A percentile compares a stretch with the other conserved stretches of the same genome.
phyloP scores from a whole-genome alignment of 1,140 invertebrate genomes.

The Phocides pigmalion region DNA sequence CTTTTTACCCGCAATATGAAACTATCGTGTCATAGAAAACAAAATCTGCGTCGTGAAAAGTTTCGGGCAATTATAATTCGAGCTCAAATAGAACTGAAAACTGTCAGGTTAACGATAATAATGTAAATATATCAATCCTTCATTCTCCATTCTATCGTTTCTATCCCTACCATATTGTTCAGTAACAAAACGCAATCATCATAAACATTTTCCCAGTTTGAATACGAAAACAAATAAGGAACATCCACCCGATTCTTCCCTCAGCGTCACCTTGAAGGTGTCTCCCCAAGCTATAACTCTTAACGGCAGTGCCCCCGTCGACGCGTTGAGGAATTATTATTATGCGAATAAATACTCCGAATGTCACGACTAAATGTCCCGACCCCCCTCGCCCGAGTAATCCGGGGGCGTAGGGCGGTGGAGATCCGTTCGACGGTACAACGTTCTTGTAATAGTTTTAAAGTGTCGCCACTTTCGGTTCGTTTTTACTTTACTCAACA shows the following conservation, averaged over 20 bases:
- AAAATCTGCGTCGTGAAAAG: too few relatives aligned
- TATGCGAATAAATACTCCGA: slow-evolving; percentile 86
- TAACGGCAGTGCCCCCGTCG: slow-evolving; percentile 72
- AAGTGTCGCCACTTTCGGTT: slow-evolving; percentile 40
- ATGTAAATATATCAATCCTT: too few relatives aligned
- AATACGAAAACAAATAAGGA: slow-evolving; percentile 9
- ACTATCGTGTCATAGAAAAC: too few relatives aligned
- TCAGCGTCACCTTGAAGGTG: slow-evolving; percentile 66
- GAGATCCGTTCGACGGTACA: slow-evolving; percentile 55
- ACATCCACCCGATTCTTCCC: slow-evolving; percentile 42
- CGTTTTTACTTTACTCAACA: too few relatives aligned
- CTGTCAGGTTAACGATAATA: too few relatives aligned
- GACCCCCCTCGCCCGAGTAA: slow-evolving; percentile 55
- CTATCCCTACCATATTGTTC: background rate
- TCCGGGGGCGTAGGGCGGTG: slow-evolving; percentile 41
- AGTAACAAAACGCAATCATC: slow-evolving; percentile 11
- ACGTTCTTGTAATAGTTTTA: slow-evolving; percentile 55
- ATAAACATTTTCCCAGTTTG: slow-evolving; percentile 10
- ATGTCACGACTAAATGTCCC: slow-evolving; percentile 84
- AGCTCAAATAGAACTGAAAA: too few relatives aligned
- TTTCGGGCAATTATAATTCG: too few relatives aligned
- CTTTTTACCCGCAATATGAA: too few relatives aligned
- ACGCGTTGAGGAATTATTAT: slow-evolving; percentile 84
- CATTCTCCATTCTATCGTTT: background rate
- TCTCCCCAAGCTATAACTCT: slow-evolving; percentile 82